Percentiles rank a stretch among this genome's conserved stretches.
Evolutionary conservation across 2,113 vertebrate genomes (phyloP).

Genomic region (Andinoacara biseriatus): DNA sequence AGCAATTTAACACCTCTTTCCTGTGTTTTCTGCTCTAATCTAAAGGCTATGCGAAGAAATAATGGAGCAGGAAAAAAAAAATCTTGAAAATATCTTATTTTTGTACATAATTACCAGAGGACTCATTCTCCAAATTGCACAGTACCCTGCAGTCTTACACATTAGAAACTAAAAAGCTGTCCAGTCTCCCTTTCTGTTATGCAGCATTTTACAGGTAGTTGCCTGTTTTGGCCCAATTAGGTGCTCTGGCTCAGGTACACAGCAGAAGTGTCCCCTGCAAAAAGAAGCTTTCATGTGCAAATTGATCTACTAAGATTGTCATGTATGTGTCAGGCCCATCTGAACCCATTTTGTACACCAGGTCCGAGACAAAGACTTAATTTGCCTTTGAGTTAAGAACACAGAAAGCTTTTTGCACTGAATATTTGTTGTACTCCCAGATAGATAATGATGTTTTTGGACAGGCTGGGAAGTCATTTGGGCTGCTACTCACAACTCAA

Average conservation of each 20-base stretch:
- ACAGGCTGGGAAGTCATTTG: neutral
- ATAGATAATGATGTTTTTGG: conserved; percentile 13
- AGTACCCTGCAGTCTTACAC: conserved; percentile 3
- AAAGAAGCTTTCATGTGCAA: conserved; percentile 35
- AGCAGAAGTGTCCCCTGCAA: neutral
- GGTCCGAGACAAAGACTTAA: neutral
- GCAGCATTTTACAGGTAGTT: conserved; percentile 6
- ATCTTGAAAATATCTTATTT: conserved; percentile 24
- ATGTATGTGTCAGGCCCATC: conserved; percentile 25
- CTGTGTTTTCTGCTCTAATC: neutral
- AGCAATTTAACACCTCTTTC: neutral
- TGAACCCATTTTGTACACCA: conserved; percentile 18
- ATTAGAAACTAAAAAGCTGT: conserved; percentile 9
- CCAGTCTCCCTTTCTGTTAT: conserved; percentile 8
- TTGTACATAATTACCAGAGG: conserved; percentile 20
- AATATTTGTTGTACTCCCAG: neutral
- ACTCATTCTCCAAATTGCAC: conserved; percentile 48
- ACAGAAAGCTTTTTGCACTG: neutral
- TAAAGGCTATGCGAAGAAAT: neutral
- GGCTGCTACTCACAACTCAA: neutral
- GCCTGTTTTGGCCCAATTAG: conserved; percentile 61
- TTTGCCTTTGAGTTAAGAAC: conserved; percentile 17
- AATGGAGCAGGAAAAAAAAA: neutral
- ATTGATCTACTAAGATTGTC: conserved; percentile 16
- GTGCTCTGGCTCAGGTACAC: conserved; percentile 12